Evolutionary conservation across 2,113 vertebrate genomes (phyloP).

Genomic region (Peromyscus californicus): DNA sequence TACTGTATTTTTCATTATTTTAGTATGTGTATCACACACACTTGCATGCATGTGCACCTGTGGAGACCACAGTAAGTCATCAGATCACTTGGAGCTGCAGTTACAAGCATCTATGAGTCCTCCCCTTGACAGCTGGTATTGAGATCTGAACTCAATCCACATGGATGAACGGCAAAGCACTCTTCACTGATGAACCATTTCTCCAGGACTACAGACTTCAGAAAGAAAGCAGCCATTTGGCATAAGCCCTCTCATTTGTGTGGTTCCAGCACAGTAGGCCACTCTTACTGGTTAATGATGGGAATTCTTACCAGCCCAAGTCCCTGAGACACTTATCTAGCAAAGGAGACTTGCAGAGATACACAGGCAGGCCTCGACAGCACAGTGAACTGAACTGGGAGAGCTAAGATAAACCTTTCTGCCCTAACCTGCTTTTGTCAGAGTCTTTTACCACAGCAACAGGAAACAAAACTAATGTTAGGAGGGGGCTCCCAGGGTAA

Average conservation of each 20-base stretch:
- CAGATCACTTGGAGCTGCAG: not conserved
- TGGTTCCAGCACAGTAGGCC: not conserved
- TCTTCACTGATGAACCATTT: not conserved
- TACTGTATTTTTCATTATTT: not conserved
- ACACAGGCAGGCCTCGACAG: not conserved
- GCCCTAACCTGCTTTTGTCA: not conserved
- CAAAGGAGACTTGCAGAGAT: not conserved
- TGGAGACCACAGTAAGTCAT: not conserved
- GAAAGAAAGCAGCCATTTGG: not conserved
- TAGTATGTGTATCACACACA: not conserved
- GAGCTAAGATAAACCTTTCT: not conserved
- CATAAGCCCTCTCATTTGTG: not conserved
- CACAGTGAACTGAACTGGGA: not conserved
- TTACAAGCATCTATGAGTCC: not conserved
- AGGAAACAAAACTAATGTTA: not conserved
- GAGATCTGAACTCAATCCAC: not conserved
- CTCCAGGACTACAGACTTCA: not conserved
- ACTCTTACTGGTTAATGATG: not conserved
- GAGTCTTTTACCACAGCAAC: not conserved
- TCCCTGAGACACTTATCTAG: not conserved
- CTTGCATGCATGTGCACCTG: accelerated
- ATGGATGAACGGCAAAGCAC: not conserved
- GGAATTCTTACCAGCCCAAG: not conserved
- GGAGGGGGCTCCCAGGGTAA: not conserved
- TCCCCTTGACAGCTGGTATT: not conserved